phyloP scores from a whole-genome alignment of 2,113 vertebrate species.

The Murina feae region DNA sequence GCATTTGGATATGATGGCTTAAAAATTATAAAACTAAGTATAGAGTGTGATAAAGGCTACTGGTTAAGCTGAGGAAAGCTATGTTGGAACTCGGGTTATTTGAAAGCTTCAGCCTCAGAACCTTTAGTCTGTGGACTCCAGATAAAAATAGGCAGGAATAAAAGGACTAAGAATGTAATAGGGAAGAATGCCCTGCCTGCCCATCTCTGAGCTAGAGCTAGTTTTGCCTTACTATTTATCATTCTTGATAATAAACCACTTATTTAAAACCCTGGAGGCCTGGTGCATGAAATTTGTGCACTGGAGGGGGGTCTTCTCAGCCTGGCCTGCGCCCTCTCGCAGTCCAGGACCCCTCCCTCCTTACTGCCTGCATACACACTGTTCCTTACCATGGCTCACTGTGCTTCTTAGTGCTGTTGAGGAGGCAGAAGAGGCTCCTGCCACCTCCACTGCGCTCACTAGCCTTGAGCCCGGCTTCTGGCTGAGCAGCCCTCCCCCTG shows the following conservation, averaged over 20 bases:
- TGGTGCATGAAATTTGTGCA: no score
- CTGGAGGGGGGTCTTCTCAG: no score
- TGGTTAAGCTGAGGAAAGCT: not conserved
- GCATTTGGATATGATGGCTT: not conserved
- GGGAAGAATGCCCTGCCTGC: not conserved
- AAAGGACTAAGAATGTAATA: not conserved
- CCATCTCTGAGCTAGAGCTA: not conserved
- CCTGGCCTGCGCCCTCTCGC: no score
- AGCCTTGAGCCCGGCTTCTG: no score
- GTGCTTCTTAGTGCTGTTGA: no score
- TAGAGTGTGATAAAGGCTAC: not conserved
- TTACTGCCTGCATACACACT: no score
- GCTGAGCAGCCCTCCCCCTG: no score
- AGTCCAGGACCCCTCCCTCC: no score
- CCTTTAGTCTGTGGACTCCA: not conserved
- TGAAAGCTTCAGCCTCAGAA: not conserved
- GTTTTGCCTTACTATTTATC: conserved; percentile 61
- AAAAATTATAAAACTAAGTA: not conserved
- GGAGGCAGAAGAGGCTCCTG: no score
- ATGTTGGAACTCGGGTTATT: not conserved
- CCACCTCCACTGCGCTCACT: no score
- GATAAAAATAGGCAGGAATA: not conserved
- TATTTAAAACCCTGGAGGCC: conserved; percentile 55
- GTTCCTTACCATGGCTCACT: no score
- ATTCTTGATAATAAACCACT: conserved; percentile 40